Conservation (phyloP, 2,888 invertebrate genomes). For the Aleiodes testaceus region DNA sequence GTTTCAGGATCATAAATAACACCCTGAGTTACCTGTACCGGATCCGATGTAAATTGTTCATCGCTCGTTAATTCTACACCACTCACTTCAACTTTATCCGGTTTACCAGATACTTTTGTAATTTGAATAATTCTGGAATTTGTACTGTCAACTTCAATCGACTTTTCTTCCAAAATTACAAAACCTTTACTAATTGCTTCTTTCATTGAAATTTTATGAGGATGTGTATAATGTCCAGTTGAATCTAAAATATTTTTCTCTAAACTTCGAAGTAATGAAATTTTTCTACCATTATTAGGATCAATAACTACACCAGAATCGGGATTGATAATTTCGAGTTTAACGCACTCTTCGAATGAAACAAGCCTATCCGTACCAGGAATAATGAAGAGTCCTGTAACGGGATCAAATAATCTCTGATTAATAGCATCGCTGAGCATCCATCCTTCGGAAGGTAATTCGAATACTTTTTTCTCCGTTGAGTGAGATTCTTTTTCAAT, state of each 20-base stretch:
- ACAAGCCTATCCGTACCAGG: constrained; percentile 89
- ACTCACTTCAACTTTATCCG: constrained; percentile 83
- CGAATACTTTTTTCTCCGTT: constrained; percentile 82
- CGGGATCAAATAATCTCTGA: constrained; percentile 86
- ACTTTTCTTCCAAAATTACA: constrained; percentile 77
- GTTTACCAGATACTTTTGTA: constrained; percentile 82
- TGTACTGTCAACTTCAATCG: constrained; percentile 73
- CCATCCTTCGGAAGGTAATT: constrained; percentile 90
- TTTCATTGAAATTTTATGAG: constrained; percentile 80
- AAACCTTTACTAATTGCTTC: constrained; percentile 81
- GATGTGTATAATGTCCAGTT: constrained; percentile 82
- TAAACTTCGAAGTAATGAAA: constrained; percentile 82
- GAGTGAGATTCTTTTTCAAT: constrained; percentile 60
- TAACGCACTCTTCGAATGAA: constrained; percentile 90
- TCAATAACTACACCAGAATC: constrained; percentile 88
- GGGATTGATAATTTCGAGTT: constrained; percentile 88
- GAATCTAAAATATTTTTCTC: constrained; percentile 86
- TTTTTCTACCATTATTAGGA: constrained; percentile 80
- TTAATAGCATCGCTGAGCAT: constrained; percentile 87
- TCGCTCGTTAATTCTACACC: constrained; percentile 73
- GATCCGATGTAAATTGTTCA: constrained; percentile 75
- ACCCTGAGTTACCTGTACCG: constrained; percentile 82
- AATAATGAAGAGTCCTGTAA: constrained; percentile 87
- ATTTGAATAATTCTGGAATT: constrained; percentile 81
- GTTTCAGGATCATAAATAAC: constrained; percentile 87